Conservation (phyloP, 2,797 vertebrate genomes). For the Cichlasoma orientale region DNA sequence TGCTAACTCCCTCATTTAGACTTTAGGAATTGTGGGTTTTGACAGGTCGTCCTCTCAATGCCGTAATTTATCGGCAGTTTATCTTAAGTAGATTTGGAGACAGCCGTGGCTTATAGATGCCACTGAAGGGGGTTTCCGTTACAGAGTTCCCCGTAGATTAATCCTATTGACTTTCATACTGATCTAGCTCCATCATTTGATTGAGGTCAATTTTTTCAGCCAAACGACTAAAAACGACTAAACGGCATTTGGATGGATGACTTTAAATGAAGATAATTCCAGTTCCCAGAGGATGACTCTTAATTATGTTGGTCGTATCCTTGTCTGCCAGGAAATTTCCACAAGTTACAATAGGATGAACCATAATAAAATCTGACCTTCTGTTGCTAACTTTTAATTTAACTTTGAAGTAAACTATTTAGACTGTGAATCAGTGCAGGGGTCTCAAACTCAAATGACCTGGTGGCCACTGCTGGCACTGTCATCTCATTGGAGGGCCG, state of each 20-base stretch:
- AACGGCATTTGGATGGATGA: no score
- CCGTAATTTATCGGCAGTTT: not conserved
- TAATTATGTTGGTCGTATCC: not conserved
- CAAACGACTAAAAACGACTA: no score
- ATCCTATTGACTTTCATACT: not conserved
- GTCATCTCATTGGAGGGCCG: no score
- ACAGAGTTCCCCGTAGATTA: not conserved
- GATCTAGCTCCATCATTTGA: not conserved
- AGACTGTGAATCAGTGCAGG: no score
- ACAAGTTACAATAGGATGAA: no score
- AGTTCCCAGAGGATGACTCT: not conserved
- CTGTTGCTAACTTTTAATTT: no score
- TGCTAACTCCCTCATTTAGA: accelerated
- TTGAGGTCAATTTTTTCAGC: not conserved
- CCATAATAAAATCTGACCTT: no score
- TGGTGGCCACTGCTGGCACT: no score
- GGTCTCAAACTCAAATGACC: no score
- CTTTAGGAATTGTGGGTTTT: not conserved
- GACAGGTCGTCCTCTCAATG: not conserved
- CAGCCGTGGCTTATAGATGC: not conserved
- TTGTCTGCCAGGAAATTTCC: no score
- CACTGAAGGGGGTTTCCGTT: not conserved
- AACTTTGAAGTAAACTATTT: no score
- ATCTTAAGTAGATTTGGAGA: not conserved
- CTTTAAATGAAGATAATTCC: not conserved